Evolutionary conservation across 2,113 vertebrate species (phyloP), one percentile per base, ranked within the genome.

Genomic region (Scomber japonicus): DNA sequence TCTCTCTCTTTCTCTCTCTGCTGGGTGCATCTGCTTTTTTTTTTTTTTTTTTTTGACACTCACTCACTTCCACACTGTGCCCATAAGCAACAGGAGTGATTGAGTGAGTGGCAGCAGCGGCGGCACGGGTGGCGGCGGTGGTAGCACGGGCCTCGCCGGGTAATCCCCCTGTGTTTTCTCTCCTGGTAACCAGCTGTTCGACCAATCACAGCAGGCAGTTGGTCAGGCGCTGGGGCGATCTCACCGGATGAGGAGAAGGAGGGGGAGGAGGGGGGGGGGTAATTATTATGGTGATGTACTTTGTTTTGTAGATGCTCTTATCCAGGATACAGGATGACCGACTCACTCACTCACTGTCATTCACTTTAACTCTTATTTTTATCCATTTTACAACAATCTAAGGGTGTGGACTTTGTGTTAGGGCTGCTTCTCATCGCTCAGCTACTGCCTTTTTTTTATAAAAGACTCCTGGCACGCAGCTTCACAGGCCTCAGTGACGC

Each of bases 131-230:
- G 31, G 31, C 16, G 51, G 19, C 6, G 16, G 84, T 78, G 81
- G 86, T 63, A 61, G 77, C 71, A 45, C 54, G 60, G 82, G 81
- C 80, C 83, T 90, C 24, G 71, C 63, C 74, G 71, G 75, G 86
- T 93, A 92, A 93, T 91, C 91, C 84, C 69, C 46, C 74, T 81
- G 82, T 81, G 86, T 88, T 82, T 81, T 82, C 78, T 85, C 85
- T 91, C 85, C 78, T 89, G 90, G 92, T 88, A 84, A 91, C 90
- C 86, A 88, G 88, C 89, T 90, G 89, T 90, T 93, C 0, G 4
- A 80, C 91, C 91, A 90, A 91, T 92, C 84, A 68, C 71, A 86
- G 69, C 45, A 57, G 72, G 56, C 78, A 27, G 35, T 59, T 71
- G 68, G 56, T 56, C 19, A n/a, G 63, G 66, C 8, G 2, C 85